phyloP scores from a whole-genome alignment of 2,888 invertebrate species.

The Tachystola acroxantha region DNA sequence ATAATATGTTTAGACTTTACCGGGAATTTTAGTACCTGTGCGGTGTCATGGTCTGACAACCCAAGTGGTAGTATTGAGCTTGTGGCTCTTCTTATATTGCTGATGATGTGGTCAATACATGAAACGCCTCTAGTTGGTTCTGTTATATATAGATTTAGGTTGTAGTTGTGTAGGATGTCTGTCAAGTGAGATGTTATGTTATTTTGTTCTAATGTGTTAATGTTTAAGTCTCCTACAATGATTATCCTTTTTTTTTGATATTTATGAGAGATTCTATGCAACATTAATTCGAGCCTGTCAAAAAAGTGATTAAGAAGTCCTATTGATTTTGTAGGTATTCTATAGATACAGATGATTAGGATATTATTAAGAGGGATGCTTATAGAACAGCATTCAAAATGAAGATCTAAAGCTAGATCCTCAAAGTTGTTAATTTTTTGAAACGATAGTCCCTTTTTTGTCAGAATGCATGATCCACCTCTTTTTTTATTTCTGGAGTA shows the following conservation, averaged over 20 bases:
- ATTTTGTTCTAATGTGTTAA: conserved; percentile 4
- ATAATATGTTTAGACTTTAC: background rate
- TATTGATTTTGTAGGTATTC: background rate
- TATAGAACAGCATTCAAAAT: conserved; percentile 2
- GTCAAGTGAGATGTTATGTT: background rate
- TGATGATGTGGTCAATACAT: conserved; percentile 12
- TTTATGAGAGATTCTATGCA: background rate
- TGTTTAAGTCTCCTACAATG: conserved; percentile 3
- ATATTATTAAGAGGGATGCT: background rate
- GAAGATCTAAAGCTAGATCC: background rate
- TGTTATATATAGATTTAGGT: conserved; percentile 6
- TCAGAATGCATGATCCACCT: conserved; percentile 5
- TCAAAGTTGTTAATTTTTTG: background rate
- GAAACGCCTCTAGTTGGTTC: conserved; percentile 7
- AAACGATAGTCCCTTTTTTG: conserved; percentile 3
- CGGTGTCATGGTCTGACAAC: conserved; percentile 5
- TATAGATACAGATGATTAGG: conserved; percentile 4
- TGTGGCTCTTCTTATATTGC: conserved; percentile 2
- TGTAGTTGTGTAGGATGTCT: conserved; percentile 2
- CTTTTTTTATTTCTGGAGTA: conserved; percentile 2
- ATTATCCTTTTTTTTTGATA: conserved; percentile 3
- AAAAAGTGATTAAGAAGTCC: too few relatives aligned
- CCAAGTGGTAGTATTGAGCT: background rate
- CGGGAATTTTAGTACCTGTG: background rate
- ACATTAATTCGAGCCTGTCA: background rate